Base-by-base conservation (phyloP, 2,888 invertebrate species). In the Pegoplata infirma region DNA sequence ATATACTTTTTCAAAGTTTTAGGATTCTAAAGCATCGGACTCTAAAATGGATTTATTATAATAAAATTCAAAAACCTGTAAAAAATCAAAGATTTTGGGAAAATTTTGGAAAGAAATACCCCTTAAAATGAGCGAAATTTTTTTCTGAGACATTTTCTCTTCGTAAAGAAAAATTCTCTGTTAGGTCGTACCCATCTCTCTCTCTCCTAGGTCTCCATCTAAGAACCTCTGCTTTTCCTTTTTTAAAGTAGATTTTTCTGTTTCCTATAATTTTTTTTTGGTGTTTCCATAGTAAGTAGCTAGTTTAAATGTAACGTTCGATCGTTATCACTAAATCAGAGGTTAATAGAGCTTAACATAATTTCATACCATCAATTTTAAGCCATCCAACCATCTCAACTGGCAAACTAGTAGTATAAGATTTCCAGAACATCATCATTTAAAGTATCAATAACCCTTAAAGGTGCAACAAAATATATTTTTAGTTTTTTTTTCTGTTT, bases 291-390 rank as follows among this genome's bases (percentile, higher is more conserved):
- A 47, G 5, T 61, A 76, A 80, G 81, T 81, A 81, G 77, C 81
- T 49, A 44, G 64, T 63, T 80, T 73, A 73, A 75, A 67, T 81
- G 56, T 76, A 78, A 81, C 82, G 83, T 86, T 84, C 84, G 88
- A 88, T 88, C 87, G 89, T 88, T 88, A 88, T 88, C 88, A 88
- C 88, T 85, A 88, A 86, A 88, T 88, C 87, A 88, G 87, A 83
- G 88, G 85, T 86, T 88, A 88, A 88, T 88, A 87, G 85, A 86
- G 88, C 86, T 87, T 80, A 76, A 64, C 80, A 80, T 77, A 77
- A 76, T 69, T 28, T 23, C 40, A 63, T 58, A 46, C 23, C 61
- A 59, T 59, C 53, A 76, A 61, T 71, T 63, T 67, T 58, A 40
- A 51, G 32, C n/a, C n/a, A n/a, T n/a, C 32, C 49, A 44, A 17